Evolutionary conservation across 2,888 invertebrate species (phyloP), one percentile per base, ranked within the genome.

Genomic region (Chrysotoxum bicinctum): DNA sequence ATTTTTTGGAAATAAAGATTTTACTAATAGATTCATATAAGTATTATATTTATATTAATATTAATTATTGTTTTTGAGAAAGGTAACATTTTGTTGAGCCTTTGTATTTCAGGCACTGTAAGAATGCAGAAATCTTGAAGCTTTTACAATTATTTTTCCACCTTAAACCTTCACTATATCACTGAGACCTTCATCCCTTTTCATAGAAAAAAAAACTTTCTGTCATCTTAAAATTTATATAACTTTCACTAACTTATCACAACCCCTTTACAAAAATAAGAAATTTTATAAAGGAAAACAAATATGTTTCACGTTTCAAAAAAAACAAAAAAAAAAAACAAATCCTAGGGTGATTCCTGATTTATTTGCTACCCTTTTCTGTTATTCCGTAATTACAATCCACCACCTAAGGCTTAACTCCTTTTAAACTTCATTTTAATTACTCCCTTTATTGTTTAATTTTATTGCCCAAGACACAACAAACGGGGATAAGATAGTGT

Each of bases 361-460:
- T 52, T 69, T 69, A 56, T 69, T 52, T 30, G 54, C 54, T 50
- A 69, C 68, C 52, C 73, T 68, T 74, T 77, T 43, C 60, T 54
- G 37, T 56, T 73, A 78, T 69, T 54, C 40, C 40, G 32, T 62
- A 78, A 74, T 74, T 78, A 83, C 74, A 83, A 74, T 70, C 73
- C 78, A 74, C 78, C 78, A 83, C 74, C 69, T 56, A 78, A 43
- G 16, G 32, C 58, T 69, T 68, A 77, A 73, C 72, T 73, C 77
- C 48, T 52, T 77, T 58, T 77, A 73, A 56, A 73, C 73, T 73
- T 68, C 32, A 35, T 73, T 83, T 83, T 83, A 83, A 78, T 83
- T 78, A 56, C 75, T 64, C 74, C 69, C 37, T 73, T 78, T 74
- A 78, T 56, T 69, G 74, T 78, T 83, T 74, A 74, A 74, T 83